A percentile compares a stretch with the other conserved stretches of the same genome.
phyloP scores from a whole-genome alignment of 2,113 vertebrate genomes.

The Aegithalos caudatus region DNA sequence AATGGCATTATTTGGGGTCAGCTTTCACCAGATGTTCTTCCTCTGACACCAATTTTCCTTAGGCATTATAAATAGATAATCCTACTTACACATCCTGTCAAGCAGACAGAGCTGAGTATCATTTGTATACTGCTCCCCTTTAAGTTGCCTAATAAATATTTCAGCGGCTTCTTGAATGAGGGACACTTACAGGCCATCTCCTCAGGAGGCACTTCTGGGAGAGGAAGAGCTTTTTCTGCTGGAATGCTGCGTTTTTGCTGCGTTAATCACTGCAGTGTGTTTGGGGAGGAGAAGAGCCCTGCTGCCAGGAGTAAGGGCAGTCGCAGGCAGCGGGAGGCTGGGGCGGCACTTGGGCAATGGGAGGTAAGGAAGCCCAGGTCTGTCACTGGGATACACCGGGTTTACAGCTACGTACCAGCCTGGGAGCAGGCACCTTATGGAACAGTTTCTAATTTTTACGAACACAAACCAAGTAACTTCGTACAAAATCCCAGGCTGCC shows the following conservation, averaged over 20 bases:
- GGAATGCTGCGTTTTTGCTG: neutral
- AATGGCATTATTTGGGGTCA: neutral
- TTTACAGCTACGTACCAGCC: too few relatives aligned
- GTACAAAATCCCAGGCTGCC: neutral
- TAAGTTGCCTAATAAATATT: slow-evolving; percentile 21
- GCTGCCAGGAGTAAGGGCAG: neutral
- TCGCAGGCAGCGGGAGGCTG: neutral
- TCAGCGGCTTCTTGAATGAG: neutral
- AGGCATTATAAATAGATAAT: neutral
- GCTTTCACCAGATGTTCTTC: neutral
- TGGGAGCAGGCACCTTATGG: too few relatives aligned
- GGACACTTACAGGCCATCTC: neutral
- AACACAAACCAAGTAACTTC: neutral
- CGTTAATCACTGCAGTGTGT: neutral
- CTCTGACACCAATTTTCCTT: neutral
- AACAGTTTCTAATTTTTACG: neutral
- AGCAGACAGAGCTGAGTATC: neutral
- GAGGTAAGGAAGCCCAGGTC: neutral
- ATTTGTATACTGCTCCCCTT: neutral
- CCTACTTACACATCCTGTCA: neutral
- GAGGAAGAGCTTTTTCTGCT: neutral
- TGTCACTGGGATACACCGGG: fast-evolving
- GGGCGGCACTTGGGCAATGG: fast-evolving
- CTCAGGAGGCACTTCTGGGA: neutral
- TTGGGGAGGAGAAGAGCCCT: neutral